These are phyloP conservation scores for Drosophila athabasca DNA, from an alignment of 1,140 invertebrate species.

Conservation along the genomic window DNA sequence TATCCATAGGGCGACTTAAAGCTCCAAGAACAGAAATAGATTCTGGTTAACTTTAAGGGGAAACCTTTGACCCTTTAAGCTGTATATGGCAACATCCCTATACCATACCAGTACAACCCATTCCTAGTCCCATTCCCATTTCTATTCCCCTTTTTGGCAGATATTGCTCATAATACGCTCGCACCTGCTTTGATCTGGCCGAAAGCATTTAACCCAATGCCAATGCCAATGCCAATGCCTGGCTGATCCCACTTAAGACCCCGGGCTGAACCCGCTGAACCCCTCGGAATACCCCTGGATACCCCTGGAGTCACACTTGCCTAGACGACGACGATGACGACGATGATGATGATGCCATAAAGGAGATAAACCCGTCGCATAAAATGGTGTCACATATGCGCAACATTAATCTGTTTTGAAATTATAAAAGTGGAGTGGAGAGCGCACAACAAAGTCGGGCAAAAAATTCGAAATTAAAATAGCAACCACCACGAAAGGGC, in stretches of 20 bases:
- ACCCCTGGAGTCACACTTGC: conserved; percentile 12
- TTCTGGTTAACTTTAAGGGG: too few species aligned
- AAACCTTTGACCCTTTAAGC: not conserved
- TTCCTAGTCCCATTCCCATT: not conserved
- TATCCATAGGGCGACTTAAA: too few species aligned
- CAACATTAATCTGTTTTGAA: conserved; percentile 82
- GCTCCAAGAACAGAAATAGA: too few species aligned
- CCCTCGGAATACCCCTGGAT: conserved; percentile 21
- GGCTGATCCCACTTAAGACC: conserved; percentile 65
- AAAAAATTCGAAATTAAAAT: conserved; percentile 75
- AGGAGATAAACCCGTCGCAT: conserved; percentile 80
- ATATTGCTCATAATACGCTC: conserved; percentile 50
- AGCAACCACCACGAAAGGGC: conserved; percentile 63
- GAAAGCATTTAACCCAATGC: conserved; percentile 44
- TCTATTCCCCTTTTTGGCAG: conserved; percentile 2
- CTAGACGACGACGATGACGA: conserved; percentile 17
- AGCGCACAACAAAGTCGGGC: conserved; percentile 36
- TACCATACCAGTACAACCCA: not conserved
- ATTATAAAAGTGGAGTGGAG: conserved; percentile 77
- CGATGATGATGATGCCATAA: conserved; percentile 73
- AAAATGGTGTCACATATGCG: conserved; percentile 83
- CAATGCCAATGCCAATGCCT: conserved; percentile 39
- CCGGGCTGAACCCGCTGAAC: conserved; percentile 36
- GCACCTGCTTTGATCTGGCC: conserved; percentile 62
- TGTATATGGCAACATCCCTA: not conserved